Evolutionary conservation across 2,888 invertebrate genomes (phyloP), one percentile per base, ranked within the genome.

Genomic region (Spodoptera exigua): DNA sequence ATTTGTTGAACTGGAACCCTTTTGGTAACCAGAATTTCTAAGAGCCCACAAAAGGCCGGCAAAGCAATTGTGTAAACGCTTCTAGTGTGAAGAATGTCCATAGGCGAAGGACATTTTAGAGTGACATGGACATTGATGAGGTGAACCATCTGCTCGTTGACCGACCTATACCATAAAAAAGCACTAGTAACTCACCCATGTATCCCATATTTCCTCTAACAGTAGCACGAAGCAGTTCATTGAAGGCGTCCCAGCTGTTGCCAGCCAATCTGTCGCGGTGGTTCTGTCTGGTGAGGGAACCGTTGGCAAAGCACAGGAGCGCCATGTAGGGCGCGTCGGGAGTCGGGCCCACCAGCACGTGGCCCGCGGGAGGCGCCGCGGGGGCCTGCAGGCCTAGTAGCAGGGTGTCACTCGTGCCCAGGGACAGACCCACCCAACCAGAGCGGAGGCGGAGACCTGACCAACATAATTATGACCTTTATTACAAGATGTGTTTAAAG

Each of bases 351-450:
- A 97, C 97, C 32, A 99, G 95, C 36, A 99, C 95, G 87, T 99
- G 98, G 0, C 99, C 99, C 54, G 97, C 97, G 0, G 96, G 89
- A 0, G 97, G 95, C 4, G 95, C 95, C 46, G 95, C 95, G 0
- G 97, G 96, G 32, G 96, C 91, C 18, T 95, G 90, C 5, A 98
- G 91, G 89, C 97, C 97, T 59, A 97, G 93, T 81, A 99, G 97
- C 1, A 99, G 88, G 0, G 98, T 99, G 89, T 99, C 99, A 87
- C 99, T 99, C 0, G 99, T 99, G 7, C 99, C 99, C 55, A 98
- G 92, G 78, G 98, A 98, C 43, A 99, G 96, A 0, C 97, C 98
- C 16, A 99, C 94, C 95, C 98, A 98, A 53, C 97, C 97, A 35
- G 96, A 93, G 13, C 95, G 95, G 3, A 99, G 94, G 36, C 97